Conservation (phyloP, 2,888 invertebrate genomes). For the Heliothis peltigera region DNA sequence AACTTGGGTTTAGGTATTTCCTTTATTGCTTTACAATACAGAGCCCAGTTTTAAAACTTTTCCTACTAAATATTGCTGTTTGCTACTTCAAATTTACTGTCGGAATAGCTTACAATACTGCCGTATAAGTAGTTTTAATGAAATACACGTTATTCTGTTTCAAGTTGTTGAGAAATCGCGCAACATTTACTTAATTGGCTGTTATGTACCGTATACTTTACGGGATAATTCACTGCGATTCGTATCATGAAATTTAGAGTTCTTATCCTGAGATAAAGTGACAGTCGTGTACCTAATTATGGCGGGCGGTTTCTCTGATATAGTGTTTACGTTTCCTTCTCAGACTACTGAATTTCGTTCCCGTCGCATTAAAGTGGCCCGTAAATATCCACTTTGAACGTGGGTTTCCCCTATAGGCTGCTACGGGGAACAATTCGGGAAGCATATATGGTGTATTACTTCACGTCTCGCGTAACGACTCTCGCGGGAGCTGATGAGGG, state of each 20-base stretch:
- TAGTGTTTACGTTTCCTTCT: constrained; percentile 16
- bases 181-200: constrained; percentile 36
- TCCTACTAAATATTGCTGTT: constrained; percentile 24
- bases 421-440: constrained; percentile 50
- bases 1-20: constrained; percentile 48
- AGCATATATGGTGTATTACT: constrained; percentile 49
- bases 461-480: constrained; percentile 41
- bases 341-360: constrained; percentile 32
- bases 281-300: constrained; percentile 13
- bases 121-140: constrained; percentile 43
- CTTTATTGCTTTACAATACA: constrained; percentile 43
- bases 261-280: not conserved
- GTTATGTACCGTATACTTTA: constrained; percentile 21
- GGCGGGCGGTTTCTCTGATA: not conserved
- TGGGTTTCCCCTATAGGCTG: constrained; percentile 48
- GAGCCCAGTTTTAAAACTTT: constrained; percentile 42
- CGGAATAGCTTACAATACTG: constrained; percentile 35
- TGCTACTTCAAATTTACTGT: constrained; percentile 32
- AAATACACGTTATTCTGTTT: constrained; percentile 36
- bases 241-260: constrained; percentile 1
- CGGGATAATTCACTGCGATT: constrained; percentile 1
- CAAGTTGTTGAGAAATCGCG: constrained; percentile 32
- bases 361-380: constrained; percentile 41
- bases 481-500: constrained; percentile 36
- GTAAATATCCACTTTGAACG: constrained; percentile 55